phyloP scores from a whole-genome alignment of 2,797 vertebrate species.

The Parauchenoglanis ngamensis region DNA sequence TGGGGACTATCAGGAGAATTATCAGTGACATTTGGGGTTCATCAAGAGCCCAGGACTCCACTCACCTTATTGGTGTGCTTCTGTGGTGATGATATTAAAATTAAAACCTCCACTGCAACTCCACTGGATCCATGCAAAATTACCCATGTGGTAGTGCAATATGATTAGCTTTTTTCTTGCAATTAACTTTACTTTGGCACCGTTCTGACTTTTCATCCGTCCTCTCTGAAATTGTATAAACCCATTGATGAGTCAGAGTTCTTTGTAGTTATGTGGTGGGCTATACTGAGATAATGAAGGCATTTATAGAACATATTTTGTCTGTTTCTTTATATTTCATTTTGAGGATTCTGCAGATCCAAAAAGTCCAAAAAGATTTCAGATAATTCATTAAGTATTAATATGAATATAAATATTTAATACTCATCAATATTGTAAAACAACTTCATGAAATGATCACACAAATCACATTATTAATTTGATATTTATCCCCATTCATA shows the following conservation, averaged over 20 bases:
- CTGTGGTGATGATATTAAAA: slow-evolving; percentile 19
- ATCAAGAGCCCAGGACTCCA: slow-evolving; percentile 40
- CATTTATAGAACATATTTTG: neutral
- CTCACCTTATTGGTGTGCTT: slow-evolving; percentile 31
- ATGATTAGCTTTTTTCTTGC: slow-evolving; percentile 10
- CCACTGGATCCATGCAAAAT: slow-evolving; percentile 23
- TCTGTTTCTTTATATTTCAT: neutral
- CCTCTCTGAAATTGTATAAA: neutral
- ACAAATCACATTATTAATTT: neutral
- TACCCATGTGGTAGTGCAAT: slow-evolving; percentile 22
- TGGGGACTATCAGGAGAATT: slow-evolving; percentile 77
- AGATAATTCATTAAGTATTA: neutral
- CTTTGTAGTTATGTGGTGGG: neutral
- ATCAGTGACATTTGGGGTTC: slow-evolving; percentile 69
- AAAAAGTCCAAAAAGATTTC: neutral
- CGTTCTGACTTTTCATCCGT: slow-evolving; percentile 3
- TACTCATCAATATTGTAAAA: neutral
- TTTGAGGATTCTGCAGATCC: neutral
- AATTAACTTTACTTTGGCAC: neutral
- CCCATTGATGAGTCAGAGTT: neutral
- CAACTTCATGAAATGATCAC: neutral
- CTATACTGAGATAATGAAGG: neutral
- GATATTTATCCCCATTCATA: neutral
- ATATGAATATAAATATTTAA: neutral
- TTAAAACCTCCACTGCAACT: slow-evolving; percentile 20